Evolutionary conservation across 2,113 vertebrate genomes (phyloP).

Genomic region (Lycaon pictus): DNA sequence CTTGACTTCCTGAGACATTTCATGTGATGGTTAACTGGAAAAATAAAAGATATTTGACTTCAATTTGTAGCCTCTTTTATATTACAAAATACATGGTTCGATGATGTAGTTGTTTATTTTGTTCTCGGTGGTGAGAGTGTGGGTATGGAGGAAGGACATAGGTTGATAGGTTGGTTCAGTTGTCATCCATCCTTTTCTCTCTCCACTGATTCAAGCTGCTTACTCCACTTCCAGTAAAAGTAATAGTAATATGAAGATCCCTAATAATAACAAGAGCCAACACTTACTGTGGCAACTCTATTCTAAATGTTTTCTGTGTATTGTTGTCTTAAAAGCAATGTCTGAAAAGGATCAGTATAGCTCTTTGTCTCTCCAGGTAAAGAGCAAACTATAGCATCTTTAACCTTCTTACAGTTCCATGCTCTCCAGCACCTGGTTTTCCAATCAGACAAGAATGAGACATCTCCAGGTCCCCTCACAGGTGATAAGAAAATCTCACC

Average conservation of each 20-base stretch:
- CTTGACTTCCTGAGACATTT: not conserved
- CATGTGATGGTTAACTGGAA: not conserved
- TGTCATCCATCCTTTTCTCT: not conserved
- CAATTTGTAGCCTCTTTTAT: not conserved
- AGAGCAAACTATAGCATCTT: not conserved
- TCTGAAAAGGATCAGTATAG: not conserved
- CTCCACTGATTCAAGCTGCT: not conserved
- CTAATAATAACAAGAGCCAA: not conserved
- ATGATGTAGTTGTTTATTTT: not conserved
- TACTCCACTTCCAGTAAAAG: not conserved
- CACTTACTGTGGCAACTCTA: not conserved
- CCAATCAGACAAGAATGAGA: not conserved
- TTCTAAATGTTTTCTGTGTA: not conserved
- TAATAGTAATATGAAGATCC: not conserved
- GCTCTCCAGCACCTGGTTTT: not conserved
- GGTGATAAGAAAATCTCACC: not conserved
- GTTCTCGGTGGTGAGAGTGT: not conserved
- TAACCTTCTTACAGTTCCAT: not conserved
- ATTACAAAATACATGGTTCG: not conserved
- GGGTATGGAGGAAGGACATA: not conserved
- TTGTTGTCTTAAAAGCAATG: not conserved
- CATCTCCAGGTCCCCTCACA: not conserved
- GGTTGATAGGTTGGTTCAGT: not conserved
- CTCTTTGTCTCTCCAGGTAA: not conserved
- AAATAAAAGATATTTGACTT: not conserved